phyloP scores from a whole-genome alignment of 2,888 invertebrate species.

The Metallyticus violacea region DNA sequence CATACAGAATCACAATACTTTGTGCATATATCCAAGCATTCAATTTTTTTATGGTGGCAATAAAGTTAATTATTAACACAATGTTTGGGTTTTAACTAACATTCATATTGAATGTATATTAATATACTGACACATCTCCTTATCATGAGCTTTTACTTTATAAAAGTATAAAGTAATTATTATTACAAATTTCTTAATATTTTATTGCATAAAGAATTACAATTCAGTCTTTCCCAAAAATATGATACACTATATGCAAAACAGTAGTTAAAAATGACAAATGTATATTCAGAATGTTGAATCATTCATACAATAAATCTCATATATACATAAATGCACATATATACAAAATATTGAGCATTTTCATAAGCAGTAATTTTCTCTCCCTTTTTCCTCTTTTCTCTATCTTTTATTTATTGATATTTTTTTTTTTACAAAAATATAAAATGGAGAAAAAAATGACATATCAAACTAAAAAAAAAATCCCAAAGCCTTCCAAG shows the following conservation, averaged over 20 bases:
- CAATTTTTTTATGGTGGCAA: too few relatives aligned
- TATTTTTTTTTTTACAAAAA: neutral
- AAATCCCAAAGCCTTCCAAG: neutral
- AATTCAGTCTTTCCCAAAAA: neutral
- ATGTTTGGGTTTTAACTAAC: too few relatives aligned
- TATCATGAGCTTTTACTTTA: too few relatives aligned
- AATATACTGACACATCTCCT: too few relatives aligned
- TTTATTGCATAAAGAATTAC: too few relatives aligned
- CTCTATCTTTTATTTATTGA: neutral
- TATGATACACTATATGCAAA: neutral
- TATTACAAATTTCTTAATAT: too few relatives aligned
- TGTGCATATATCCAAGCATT: too few relatives aligned
- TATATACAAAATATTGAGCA: constrained; percentile 6
- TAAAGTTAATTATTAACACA: too few relatives aligned
- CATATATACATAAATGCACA: neutral
- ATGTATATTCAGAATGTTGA: neutral
- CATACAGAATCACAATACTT: too few relatives aligned
- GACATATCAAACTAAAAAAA: neutral
- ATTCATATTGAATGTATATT: too few relatives aligned
- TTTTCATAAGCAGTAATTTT: neutral
- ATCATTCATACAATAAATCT: neutral
- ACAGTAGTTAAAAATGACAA: neutral
- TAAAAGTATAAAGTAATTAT: too few relatives aligned
- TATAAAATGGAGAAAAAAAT: neutral
- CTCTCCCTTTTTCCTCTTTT: neutral